Conservation (phyloP, 2,113 vertebrate genomes). For the Antennarius striatus region DNA sequence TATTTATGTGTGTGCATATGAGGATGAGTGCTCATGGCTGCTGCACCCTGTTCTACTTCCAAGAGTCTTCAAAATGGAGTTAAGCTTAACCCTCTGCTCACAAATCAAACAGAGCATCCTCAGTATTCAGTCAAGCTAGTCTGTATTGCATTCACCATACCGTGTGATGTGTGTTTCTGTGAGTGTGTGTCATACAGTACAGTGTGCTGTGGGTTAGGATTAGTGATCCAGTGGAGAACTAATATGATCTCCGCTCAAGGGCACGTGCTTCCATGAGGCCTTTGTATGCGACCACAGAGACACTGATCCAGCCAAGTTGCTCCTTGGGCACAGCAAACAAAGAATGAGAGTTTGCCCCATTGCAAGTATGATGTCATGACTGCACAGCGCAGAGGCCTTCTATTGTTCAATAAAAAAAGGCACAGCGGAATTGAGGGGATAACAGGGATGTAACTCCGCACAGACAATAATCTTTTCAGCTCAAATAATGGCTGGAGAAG, state of each 20-base stretch:
- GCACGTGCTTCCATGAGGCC: constrained; percentile 54
- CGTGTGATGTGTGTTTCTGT: constrained; percentile 9
- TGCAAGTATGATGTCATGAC: constrained; percentile 37
- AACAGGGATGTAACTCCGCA: constrained; percentile 10
- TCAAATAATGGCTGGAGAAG: constrained; percentile 4
- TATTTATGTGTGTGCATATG: constrained; percentile 42
- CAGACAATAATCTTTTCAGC: background rate
- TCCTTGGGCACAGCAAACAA: constrained; percentile 59
- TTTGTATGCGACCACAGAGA: constrained; percentile 69
- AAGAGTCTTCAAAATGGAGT: constrained; percentile 57
- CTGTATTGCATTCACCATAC: constrained; percentile 20
- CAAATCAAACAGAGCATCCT: constrained; percentile 28
- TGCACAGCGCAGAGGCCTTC: constrained; percentile 18
- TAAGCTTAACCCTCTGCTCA: constrained; percentile 25
- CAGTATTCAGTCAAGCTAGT: constrained; percentile 25
- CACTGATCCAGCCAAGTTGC: constrained; percentile 68
- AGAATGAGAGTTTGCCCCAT: constrained; percentile 32
- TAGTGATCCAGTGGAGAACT: constrained; percentile 61
- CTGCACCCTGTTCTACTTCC: constrained; percentile 29
- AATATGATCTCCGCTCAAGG: constrained; percentile 72
- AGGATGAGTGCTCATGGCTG: constrained; percentile 47
- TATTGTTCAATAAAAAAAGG: constrained; percentile 10
- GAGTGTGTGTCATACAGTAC: constrained; percentile 22
- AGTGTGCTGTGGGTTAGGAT: constrained; percentile 51
- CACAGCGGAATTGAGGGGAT: constrained; percentile 1